phyloP scores from a whole-genome alignment of 2,888 invertebrate species.

The Leucophenga montana region DNA sequence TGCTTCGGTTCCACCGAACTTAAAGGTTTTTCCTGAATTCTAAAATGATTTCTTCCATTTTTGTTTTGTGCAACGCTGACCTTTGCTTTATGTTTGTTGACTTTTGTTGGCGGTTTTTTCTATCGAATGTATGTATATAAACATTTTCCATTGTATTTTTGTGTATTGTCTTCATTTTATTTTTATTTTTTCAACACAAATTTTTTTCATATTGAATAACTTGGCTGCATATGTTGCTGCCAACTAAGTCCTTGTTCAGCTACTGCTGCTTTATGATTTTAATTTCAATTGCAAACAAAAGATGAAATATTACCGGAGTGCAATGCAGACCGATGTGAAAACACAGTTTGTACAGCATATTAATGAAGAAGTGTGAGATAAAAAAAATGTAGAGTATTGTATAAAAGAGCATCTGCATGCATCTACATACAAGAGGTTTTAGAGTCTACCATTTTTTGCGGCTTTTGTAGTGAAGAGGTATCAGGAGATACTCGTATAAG shows the following conservation, averaged over 20 bases:
- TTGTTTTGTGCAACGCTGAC: conserved; percentile 20
- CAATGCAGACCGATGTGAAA: background rate
- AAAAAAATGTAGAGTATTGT: too few relatives aligned
- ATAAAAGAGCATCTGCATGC: background rate
- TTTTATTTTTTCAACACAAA: background rate
- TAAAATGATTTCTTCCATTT: conserved; percentile 25
- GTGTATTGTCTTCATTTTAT: conserved; percentile 28
- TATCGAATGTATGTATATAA: conserved; percentile 52
- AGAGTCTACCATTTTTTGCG: background rate
- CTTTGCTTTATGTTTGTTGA: conserved; percentile 33
- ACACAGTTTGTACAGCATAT: background rate
- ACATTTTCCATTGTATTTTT: conserved; percentile 48
- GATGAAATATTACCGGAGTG: conserved; percentile 11
- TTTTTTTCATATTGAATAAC: background rate
- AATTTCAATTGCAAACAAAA: conserved; percentile 29
- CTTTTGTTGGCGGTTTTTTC: conserved; percentile 40
- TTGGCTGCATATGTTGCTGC: conserved; percentile 22
- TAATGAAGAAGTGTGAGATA: background rate
- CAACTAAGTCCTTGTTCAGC: background rate
- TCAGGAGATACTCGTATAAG: too few relatives aligned
- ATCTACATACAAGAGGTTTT: too few relatives aligned
- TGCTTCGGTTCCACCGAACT: background rate
- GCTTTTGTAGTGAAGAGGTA: background rate
- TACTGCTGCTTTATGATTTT: conserved; percentile 29
- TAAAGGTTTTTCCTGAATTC: conserved; percentile 16